Evolutionary conservation across 1,140 invertebrate genomes (phyloP).

Genomic region (Drosophila rufa): DNA sequence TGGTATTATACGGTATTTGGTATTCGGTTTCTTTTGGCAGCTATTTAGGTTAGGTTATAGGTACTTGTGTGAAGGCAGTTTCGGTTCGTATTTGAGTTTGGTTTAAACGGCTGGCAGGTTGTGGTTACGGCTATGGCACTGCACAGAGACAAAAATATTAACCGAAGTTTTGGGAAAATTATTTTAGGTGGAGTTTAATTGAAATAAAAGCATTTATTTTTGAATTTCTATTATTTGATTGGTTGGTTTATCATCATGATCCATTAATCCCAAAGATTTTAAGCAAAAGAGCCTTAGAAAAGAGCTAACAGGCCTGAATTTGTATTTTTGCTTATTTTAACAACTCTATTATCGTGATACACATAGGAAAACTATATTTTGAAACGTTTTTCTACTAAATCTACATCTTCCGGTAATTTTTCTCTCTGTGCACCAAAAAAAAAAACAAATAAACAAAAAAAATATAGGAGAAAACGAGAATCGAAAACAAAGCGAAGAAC

Average conservation of each 20-base stretch:
- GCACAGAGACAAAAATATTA: slow-evolving; percentile 42
- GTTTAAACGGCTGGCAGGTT: slow-evolving; percentile 49
- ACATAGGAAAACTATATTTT: too few relatives aligned
- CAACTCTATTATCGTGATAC: too few relatives aligned
- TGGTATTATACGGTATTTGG: slow-evolving; percentile 16
- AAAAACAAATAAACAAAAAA: background rate
- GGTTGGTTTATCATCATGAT: too few relatives aligned
- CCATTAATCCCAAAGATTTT: too few relatives aligned
- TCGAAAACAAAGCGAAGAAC: slow-evolving; percentile 37
- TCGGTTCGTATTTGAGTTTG: slow-evolving; percentile 59
- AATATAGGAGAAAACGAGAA: slow-evolving; percentile 7
- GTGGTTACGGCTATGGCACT: slow-evolving; percentile 75
- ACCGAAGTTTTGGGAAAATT: background rate
- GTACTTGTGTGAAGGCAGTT: slow-evolving; percentile 66
- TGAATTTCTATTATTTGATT: too few relatives aligned
- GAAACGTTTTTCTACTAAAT: background rate
- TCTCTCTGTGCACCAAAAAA: slow-evolving; percentile 21
- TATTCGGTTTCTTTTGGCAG: slow-evolving; percentile 55
- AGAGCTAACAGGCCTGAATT: too few relatives aligned
- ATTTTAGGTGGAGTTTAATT: background rate
- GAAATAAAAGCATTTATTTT: too few relatives aligned
- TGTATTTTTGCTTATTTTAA: too few relatives aligned
- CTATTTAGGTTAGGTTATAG: slow-evolving; percentile 44
- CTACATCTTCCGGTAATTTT: background rate
- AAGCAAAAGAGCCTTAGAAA: too few relatives aligned